Percentiles rank a stretch among this genome's conserved stretches.
Conservation (phyloP, 2,797 vertebrate genomes). For the Poecilia velifera region DNA sequence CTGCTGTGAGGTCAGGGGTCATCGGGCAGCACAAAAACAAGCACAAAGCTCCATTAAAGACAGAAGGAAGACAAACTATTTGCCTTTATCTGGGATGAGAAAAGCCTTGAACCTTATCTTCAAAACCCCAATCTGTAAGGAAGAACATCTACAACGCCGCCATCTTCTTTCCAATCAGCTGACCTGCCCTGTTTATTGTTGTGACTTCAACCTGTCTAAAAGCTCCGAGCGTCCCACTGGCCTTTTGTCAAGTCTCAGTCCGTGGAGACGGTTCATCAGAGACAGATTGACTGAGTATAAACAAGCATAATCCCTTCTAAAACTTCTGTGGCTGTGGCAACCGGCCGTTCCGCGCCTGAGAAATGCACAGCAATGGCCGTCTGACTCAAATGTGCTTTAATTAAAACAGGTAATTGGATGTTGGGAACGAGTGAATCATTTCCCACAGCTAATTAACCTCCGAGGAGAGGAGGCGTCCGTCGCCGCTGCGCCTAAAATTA, state of each 20-base stretch:
- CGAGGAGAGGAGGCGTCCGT: conserved; percentile 21
- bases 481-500: conserved; percentile 42
- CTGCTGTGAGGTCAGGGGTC: conserved; percentile 3
- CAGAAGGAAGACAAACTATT: conserved; percentile 47
- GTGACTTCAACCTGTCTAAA: background rate
- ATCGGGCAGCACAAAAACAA: background rate
- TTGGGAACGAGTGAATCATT: conserved; percentile 47
- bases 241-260: background rate
- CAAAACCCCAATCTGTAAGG: conserved; percentile 25
- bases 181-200: background rate
- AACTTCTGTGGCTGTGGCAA: conserved; percentile 14
- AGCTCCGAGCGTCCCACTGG: background rate
- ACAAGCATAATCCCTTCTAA: conserved; percentile 17
- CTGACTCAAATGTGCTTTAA: conserved; percentile 45
- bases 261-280: background rate
- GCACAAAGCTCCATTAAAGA: conserved; percentile 42
- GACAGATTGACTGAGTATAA: conserved; percentile 8
- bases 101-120: conserved; percentile 15
- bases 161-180: conserved; percentile 8
- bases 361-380: conserved; percentile 11
- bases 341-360: conserved; percentile 8
- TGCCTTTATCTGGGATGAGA: background rate
- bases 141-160: conserved; percentile 7
- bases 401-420: conserved; percentile 64
- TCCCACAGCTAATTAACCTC: conserved; percentile 59